Evolutionary conservation across 2,797 vertebrate species (phyloP).

Genomic region (Aldrovandia affinis): DNA sequence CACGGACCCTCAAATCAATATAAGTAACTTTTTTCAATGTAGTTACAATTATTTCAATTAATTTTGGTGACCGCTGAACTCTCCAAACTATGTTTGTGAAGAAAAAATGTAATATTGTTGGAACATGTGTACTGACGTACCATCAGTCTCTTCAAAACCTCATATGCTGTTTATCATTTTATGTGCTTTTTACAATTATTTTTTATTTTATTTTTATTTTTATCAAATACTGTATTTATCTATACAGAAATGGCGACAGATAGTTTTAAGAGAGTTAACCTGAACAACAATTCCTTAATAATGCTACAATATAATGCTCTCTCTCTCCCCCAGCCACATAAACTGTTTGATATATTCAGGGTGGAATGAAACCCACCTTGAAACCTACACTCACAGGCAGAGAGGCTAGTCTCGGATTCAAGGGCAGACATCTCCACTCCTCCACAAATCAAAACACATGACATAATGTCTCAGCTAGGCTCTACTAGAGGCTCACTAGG

Average conservation of each 20-base stretch:
- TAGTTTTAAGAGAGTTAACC: neutral
- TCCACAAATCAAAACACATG: constrained; percentile 22
- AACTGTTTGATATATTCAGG: neutral
- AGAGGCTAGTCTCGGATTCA: constrained; percentile 2
- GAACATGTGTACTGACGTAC: too few species aligned
- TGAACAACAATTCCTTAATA: neutral
- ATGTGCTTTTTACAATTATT: too few species aligned
- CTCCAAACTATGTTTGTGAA: too few species aligned
- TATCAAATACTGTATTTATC: too few species aligned
- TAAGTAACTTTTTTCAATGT: too few species aligned
- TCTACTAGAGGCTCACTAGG: neutral
- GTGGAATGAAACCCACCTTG: constrained; percentile 6
- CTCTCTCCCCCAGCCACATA: neutral
- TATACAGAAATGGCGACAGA: neutral
- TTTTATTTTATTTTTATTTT: neutral
- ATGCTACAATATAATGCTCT: neutral
- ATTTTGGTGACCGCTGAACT: too few species aligned
- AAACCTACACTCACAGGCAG: neutral
- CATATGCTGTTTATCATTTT: too few species aligned
- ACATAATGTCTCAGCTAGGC: constrained; percentile 9
- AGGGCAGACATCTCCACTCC: constrained; percentile 20
- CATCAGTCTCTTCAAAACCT: too few species aligned
- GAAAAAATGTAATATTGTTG: too few species aligned
- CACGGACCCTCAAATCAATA: too few species aligned
- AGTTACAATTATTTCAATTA: too few species aligned